Base-by-base conservation (phyloP, 1,140 invertebrate species). In the Drosophila arawakana region DNA sequence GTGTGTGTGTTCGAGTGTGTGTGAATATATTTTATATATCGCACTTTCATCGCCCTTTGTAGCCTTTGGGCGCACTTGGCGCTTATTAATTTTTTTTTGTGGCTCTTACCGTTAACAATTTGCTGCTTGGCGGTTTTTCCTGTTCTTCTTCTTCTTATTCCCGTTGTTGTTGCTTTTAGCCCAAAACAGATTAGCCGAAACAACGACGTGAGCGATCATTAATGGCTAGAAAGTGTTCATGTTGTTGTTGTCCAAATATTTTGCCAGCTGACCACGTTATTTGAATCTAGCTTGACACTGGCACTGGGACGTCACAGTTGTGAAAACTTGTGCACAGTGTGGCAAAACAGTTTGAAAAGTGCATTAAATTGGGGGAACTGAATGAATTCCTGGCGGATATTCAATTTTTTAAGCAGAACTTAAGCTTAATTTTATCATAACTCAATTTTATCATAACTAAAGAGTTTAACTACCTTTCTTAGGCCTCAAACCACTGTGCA, bases 191-290 rank as follows among this genome's bases (percentile, higher is more conserved):
- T 70, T 65, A 77, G 15, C 58, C 46, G 25, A 18, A 37, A 55
- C 44, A 49, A 59, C 68, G 72, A 82, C 81, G 67, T 85, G 78
- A 78, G 75, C 78, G 25, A 41, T 71, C 79, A 69, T 86, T 85
- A 78, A 81, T 79, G 67, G 79, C 79, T 86, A 85, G 81, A 85
- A 85, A 85, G 81, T 85, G 59, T 13, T 13, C 3, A 7, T 6
- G 7, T 65, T 30, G 54, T 43, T 58, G 39, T 78, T 81, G 82
- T 86, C 71, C 69, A 78, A 86, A 86, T 85, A 65, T 82, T 85
- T 85, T 71, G 75, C 75, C 81, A 85, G 85, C 79, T 85, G 82
- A 88, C 82, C 79, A 83, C 67, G 73, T 72, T 79, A 85, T 88
- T 85, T 85, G 68, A 76, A 82, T 88, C 73, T 82, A 65, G 47